phyloP scores from a whole-genome alignment of 2,888 invertebrate species.

The Crepidodera aurea region DNA sequence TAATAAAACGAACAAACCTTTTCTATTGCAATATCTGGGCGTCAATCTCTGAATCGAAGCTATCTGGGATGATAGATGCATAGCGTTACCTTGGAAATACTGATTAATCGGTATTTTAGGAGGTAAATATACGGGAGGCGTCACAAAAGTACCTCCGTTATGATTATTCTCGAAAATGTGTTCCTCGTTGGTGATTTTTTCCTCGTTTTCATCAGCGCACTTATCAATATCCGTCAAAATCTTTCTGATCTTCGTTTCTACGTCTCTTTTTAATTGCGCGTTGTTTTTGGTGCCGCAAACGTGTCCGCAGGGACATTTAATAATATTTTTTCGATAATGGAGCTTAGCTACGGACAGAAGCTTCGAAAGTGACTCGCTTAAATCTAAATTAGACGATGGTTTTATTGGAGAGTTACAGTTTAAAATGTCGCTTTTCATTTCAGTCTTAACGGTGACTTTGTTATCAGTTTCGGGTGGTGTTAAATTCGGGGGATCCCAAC shows the following conservation, averaged over 20 bases:
- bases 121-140: slow-evolving; percentile 34
- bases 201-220: slow-evolving; percentile 35
- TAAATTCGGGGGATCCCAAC: slow-evolving; percentile 69
- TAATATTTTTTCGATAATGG: slow-evolving; percentile 57
- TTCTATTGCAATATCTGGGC: slow-evolving; percentile 59
- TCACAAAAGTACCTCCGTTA: slow-evolving; percentile 19
- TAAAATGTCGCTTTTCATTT: slow-evolving; percentile 26
- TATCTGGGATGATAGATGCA: slow-evolving; percentile 41
- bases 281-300: slow-evolving; percentile 58
- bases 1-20: slow-evolving; percentile 52
- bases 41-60: slow-evolving; percentile 56
- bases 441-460: slow-evolving; percentile 18
- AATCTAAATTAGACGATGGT: slow-evolving; percentile 29
- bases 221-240: slow-evolving; percentile 39
- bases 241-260: slow-evolving; percentile 41
- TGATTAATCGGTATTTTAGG: slow-evolving; percentile 36
- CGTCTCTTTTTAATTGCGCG: slow-evolving; percentile 41
- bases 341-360: slow-evolving; percentile 66
- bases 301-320: slow-evolving; percentile 68
- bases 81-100: slow-evolving; percentile 28
- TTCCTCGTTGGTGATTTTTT: slow-evolving; percentile 32
- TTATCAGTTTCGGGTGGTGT: slow-evolving; percentile 17
- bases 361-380: slow-evolving; percentile 63
- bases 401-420: slow-evolving; percentile 31
- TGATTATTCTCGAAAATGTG: slow-evolving; percentile 36